Evolutionary conservation across 2,797 vertebrate species (phyloP), one percentile per base, ranked within the genome.

Genomic region (Rhyacichthys aspro): DNA sequence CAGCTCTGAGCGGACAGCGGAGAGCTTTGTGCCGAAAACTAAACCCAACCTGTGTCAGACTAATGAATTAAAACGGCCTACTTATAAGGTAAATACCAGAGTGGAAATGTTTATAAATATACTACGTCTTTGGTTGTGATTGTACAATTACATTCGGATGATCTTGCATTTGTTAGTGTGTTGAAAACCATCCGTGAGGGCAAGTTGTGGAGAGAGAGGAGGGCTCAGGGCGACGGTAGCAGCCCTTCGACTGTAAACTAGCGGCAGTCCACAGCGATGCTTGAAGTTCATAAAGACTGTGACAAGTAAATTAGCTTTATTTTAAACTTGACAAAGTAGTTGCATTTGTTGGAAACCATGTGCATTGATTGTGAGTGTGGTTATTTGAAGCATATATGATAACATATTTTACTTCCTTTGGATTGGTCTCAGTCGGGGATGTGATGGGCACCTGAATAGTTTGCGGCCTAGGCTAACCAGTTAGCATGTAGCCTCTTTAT

Each of bases 381-480:
- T 19, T 62, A n/a, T 71, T 83, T 50, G n/a, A 61, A n/a, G 47
- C 47, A 60, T 12, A 61, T 62, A 59, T 59, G 38, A 57, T 52
- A 38, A 15, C 57, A 65, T 72, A 86, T 59, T 86, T 85, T 15
- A 85, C 76, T 85, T 88, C 62, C 74, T 67, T 84, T 73, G 72
- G 83, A 67, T 67, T 76, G 76, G 82, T 76, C 68, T 79, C 43
- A 70, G 80, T 78, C 78, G 67, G 72, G 82, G 89, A 88, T 89
- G 86, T 90, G 85, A 87, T 87, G 88, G 87, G 84, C 72, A 89
- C 84, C 85, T 86, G 76, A 86, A 82, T 85, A 94, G 94, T 95
- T 95, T 93, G 94, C 90, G 95, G 94, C 95, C 93, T 95, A 89
- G 85, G 93, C 93, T 94, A 91, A 80, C 76, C 60, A 67, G 72